These are phyloP conservation scores for Gadus macrocephalus DNA, from an alignment of 2,113 vertebrate genomes.

Conservation along the genomic window DNA sequence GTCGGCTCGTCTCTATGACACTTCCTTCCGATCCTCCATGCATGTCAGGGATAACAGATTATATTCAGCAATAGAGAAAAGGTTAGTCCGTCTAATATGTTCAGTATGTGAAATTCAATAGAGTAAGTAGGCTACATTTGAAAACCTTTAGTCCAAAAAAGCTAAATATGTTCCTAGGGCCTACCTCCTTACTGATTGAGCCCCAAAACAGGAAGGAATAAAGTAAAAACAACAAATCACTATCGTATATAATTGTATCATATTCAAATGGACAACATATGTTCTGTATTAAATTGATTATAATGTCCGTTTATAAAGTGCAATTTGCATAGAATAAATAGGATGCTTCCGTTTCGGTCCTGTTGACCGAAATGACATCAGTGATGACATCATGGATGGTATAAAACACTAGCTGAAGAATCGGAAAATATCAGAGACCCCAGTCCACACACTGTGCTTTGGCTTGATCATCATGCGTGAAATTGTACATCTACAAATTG, in stretches of 20 bases:
- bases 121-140: no score
- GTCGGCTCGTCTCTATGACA: not conserved
- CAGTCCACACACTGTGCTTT: slow-evolving; percentile 34
- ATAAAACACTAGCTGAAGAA: slow-evolving; percentile 45
- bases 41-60: slow-evolving; percentile 7
- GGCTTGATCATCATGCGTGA: slow-evolving; percentile 83
- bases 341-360: not conserved
- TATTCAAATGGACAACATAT: no score
- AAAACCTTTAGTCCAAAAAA: no score
- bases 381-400: slow-evolving; percentile 61
- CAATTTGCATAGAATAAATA: no score
- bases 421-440: slow-evolving; percentile 36
- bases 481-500: slow-evolving; percentile 95
- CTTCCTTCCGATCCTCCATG: slow-evolving; percentile 30
- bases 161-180: no score
- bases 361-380: slow-evolving; percentile 43
- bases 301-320: no score
- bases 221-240: no score
- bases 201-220: no score
- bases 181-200: no score
- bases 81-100: not conserved
- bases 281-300: no score
- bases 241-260: no score
- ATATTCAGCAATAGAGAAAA: not conserved
- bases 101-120: no score